A percentile compares a stretch with the other conserved stretches of the same genome.
These are phyloP conservation scores for Orthosia gothica DNA, from an alignment of 2,888 invertebrate species.

Conservation along the genomic window DNA sequence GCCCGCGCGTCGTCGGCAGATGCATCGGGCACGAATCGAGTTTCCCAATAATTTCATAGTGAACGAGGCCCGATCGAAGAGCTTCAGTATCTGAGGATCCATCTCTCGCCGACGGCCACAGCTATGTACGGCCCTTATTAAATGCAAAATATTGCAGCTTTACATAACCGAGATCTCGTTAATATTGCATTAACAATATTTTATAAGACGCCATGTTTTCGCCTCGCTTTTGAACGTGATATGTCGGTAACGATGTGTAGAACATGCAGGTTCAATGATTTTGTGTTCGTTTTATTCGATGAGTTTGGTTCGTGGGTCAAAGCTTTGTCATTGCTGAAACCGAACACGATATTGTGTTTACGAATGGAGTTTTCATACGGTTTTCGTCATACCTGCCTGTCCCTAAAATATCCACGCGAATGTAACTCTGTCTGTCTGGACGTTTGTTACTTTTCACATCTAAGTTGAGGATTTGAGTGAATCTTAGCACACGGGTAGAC, in stretches of 20 bases:
- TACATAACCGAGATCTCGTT: constrained; percentile 88
- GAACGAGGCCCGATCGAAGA: constrained; percentile 83
- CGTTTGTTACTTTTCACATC: too few species aligned
- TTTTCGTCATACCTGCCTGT: background rate
- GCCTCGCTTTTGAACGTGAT: constrained; percentile 65
- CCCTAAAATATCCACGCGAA: too few species aligned
- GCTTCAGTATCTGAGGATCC: constrained; percentile 80
- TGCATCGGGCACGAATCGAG: constrained; percentile 89
- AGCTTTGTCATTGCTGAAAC: constrained; percentile 1
- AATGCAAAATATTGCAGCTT: constrained; percentile 89
- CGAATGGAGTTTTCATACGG: too few species aligned
- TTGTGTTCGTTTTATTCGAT: constrained; percentile 33
- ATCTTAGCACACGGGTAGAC: too few species aligned
- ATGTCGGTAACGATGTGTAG: constrained; percentile 57
- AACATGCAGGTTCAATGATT: constrained; percentile 44
- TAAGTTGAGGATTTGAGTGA: too few species aligned
- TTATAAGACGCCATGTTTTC: constrained; percentile 80
- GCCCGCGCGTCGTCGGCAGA: constrained; percentile 80
- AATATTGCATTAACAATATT: constrained; percentile 87
- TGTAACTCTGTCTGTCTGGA: too few species aligned
- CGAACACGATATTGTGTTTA: background rate
- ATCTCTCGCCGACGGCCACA: constrained; percentile 88
- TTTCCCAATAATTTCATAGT: constrained; percentile 90
- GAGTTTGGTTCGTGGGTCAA: background rate
- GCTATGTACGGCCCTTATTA: constrained; percentile 86